Evolutionary conservation across 2,797 vertebrate genomes (phyloP).

Genomic region (Galagoides demidoff): DNA sequence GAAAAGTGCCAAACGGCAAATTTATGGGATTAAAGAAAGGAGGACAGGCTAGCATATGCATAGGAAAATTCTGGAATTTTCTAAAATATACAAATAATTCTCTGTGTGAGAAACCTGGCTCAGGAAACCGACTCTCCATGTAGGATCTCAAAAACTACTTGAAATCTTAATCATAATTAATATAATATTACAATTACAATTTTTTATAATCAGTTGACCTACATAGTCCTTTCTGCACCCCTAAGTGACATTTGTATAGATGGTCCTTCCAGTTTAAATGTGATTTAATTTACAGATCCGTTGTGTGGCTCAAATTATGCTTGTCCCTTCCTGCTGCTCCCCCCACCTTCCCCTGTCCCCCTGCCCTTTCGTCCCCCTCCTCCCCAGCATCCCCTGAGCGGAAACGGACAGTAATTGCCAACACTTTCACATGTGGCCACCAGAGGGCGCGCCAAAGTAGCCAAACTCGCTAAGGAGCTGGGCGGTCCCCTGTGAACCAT

Average conservation of each 20-base stretch:
- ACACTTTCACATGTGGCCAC: neutral
- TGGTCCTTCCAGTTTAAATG: neutral
- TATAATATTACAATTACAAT: neutral
- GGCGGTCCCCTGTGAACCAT: neutral
- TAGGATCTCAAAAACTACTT: neutral
- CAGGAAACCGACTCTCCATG: neutral
- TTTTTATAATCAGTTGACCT: neutral
- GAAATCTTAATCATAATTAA: neutral
- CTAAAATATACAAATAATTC: neutral
- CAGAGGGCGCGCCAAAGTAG: constrained; percentile 61
- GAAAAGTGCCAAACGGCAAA: accelerated
- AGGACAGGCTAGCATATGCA: neutral
- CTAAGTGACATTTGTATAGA: neutral
- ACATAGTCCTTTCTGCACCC: neutral
- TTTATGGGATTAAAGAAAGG: neutral
- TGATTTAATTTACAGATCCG: neutral
- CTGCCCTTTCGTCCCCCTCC: too few relatives aligned
- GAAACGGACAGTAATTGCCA: neutral
- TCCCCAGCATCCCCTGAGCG: too few relatives aligned
- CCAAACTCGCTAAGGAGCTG: neutral
- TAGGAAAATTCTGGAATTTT: neutral
- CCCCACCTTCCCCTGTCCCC: too few relatives aligned
- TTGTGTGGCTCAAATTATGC: accelerated
- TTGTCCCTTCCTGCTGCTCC: too few relatives aligned
- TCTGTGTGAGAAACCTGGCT: neutral